These are phyloP conservation scores for Argopecten irradians DNA, from an alignment of 1,140 invertebrate species.

Conservation along the genomic window DNA sequence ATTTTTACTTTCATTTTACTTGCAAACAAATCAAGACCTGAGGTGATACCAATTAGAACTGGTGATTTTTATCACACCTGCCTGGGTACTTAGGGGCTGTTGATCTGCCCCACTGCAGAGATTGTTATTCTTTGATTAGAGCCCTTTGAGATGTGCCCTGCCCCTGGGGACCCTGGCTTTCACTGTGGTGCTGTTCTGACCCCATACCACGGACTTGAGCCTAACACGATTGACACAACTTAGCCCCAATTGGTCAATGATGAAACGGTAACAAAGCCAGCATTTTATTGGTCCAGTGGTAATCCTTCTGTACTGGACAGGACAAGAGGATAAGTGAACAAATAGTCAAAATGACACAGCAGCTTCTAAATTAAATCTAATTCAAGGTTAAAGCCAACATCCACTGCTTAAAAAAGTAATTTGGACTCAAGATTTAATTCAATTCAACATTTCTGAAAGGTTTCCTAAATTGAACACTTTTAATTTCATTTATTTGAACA, in stretches of 20 bases:
- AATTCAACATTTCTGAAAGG: not conserved
- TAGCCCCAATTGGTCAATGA: not conserved
- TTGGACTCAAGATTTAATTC: too few species aligned
- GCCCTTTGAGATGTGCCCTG: not conserved
- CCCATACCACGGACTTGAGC: not conserved
- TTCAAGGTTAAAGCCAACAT: not conserved
- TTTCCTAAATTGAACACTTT: too few species aligned
- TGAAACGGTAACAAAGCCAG: not conserved
- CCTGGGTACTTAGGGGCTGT: not conserved
- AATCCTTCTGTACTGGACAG: not conserved
- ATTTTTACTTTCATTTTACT: not conserved
- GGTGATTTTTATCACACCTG: constrained; percentile 5
- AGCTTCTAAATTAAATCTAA: not conserved
- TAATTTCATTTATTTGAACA: too few species aligned
- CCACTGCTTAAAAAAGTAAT: not conserved
- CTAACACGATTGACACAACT: not conserved
- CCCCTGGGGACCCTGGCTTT: not conserved
- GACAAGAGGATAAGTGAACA: not conserved
- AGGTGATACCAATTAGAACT: not conserved
- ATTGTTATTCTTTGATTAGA: not conserved
- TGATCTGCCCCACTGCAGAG: not conserved
- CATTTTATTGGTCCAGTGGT: not conserved
- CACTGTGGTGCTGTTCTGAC: not conserved
- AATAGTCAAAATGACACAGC: not conserved
- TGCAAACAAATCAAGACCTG: not conserved